Base-by-base conservation (phyloP, 2,113 vertebrate genomes). In the Formicarius rufipectus region DNA sequence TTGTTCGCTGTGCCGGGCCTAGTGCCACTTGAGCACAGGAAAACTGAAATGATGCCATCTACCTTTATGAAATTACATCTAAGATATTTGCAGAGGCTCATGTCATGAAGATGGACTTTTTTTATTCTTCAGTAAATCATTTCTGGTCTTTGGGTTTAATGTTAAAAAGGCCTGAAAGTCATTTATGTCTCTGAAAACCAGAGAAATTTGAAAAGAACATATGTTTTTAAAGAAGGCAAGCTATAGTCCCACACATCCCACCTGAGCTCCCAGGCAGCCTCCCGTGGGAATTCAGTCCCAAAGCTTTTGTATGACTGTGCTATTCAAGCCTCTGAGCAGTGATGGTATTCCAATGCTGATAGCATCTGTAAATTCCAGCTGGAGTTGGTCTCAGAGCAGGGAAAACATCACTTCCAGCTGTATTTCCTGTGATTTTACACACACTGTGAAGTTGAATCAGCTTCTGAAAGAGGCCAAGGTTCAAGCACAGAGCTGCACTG, bases 11-110 rank as follows among this genome's bases (percentile, higher is more conserved):
- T 95, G 93, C 96, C 91, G 89, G 93, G 95, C 89, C 95, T 82
- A 58, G 66, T 97, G 94, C 90, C 91, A 83, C 84, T 11, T 87
- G 83, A 96, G 95, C 30, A 53, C 60, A 94, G 90, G 89, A 91
- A 95, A 96, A 97, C 18, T 96, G 97, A 97, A 97, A 97, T 91
- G 72, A 94, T 95, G 90, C 91, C 97, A 97, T 80, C 71, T 84
- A 56, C 77, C 58, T 97, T 96, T 96, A 96, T 93, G 94, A 97
- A 98, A 97, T 96, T 93, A 88, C 64, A 95, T 78, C 88, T 68
- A 87, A 82, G 93, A 89, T 96, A 96, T 97, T 96, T 97, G 97
- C 96, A 92, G 94, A 87, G 63, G 71, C 64, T 95, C 86, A 79
- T 82, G 95, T 83, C 84, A 59, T 56, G 40, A 75, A 87, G 91